Base-by-base conservation (phyloP, 2,888 invertebrate species). In the Selenia dentaria region DNA sequence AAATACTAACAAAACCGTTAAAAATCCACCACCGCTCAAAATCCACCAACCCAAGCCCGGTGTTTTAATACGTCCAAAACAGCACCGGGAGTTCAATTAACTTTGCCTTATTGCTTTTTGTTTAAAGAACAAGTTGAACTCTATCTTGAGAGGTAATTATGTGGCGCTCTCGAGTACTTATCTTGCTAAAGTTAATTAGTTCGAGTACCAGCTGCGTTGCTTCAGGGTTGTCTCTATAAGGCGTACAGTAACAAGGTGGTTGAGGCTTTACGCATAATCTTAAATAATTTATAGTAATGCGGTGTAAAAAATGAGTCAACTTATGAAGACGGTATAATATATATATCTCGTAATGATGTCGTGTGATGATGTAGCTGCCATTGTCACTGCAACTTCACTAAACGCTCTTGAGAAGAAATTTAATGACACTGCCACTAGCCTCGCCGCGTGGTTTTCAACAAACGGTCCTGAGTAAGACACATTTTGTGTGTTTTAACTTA, bases 121-220 rank as follows among this genome's bases (percentile, higher is more conserved):
- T 62, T 64, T 56, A 50, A 57, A 53, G 52, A 63, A 56, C 51
- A 54, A 13, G 26, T 28, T 28, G 53, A 54, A 57, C 51, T 49
- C 60, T 64, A 65, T 64, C 59, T 57, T 46, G 47, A 56, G 55
- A 66, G 68, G 68, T 70, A 70, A 70, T 73, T 73, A 65, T 61
- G 54, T 51, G 53, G 62, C 52, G 54, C 64, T 68, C 68, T 68
- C 57, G 61, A 75, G 73, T 71, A 68, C 74, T 72, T 67, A 73
- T 71, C 72, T 80, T 67, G 69, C 69, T 65, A 71, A 80, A 81
- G 77, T 80, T 84, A 84, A 82, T 85, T 81, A 82, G 76, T 69
- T 62, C 45, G 47, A 57, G 67, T 54, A 67, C 61, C 80, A 76
- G 76, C 74, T 80, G 81, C 48, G 48, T 54, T 47, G 50, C 36